phyloP scores from a whole-genome alignment of 2,797 vertebrate genomes.

The Tauraco hartlaubi region DNA sequence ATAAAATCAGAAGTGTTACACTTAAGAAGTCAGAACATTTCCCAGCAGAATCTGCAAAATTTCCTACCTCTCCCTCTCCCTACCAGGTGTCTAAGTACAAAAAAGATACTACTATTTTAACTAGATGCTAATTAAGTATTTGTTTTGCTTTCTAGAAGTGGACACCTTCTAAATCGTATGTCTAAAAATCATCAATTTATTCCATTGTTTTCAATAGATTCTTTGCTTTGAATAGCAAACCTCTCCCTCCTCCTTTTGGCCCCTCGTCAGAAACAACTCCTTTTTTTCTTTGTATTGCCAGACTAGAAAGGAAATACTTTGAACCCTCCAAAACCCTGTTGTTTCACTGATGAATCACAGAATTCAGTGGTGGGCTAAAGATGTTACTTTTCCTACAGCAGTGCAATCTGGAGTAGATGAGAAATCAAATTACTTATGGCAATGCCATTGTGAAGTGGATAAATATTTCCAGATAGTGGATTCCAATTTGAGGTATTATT shows the following conservation, averaged over 20 bases:
- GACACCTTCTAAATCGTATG: background rate
- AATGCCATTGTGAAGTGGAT: background rate
- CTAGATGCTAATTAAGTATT: background rate
- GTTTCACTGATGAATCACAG: constrained; percentile 21
- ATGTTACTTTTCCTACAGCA: background rate
- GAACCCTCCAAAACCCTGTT: background rate
- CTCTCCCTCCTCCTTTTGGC: background rate
- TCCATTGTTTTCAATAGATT: background rate
- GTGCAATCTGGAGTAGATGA: background rate
- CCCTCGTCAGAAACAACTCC: background rate
- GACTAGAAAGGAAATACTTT: constrained; percentile 8
- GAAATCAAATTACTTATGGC: background rate
- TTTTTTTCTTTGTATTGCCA: background rate
- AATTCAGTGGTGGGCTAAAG: constrained; percentile 10
- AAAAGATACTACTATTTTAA: background rate
- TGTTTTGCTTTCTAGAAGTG: background rate
- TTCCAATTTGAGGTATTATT: background rate
- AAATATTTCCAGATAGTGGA: constrained; percentile 27
- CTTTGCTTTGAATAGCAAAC: background rate
- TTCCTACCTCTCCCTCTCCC: background rate
- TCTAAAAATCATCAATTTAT: background rate
- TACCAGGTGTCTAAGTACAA: accelerated
- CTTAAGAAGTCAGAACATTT: background rate
- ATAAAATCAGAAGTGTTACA: background rate
- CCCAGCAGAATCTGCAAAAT: background rate